Conservation (phyloP, 2,113 vertebrate species). For the Notarius lentiginosus region DNA sequence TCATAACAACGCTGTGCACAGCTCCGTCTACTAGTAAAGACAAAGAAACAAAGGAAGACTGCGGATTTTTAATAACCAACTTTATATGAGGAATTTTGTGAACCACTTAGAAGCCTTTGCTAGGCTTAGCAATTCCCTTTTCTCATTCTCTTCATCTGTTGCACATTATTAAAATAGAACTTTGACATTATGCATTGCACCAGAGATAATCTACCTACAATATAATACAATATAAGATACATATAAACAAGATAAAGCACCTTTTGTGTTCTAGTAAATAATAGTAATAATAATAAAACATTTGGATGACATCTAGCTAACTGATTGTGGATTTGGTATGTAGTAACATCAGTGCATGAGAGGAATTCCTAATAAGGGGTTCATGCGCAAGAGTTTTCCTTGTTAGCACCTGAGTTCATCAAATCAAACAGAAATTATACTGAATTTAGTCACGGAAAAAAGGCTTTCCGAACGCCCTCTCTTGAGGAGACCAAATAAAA, state of each 20-base stretch:
- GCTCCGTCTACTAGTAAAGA: slow-evolving; percentile 49
- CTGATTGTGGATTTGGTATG: slow-evolving; percentile 79
- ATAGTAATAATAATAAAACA: slow-evolving; percentile 76
- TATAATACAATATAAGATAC: slow-evolving; percentile 89
- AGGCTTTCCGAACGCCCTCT: slow-evolving; percentile 65
- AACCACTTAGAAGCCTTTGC: slow-evolving; percentile 80
- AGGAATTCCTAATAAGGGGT: slow-evolving; percentile 80
- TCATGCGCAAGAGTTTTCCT: slow-evolving; percentile 72
- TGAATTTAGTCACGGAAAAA: slow-evolving; percentile 55
- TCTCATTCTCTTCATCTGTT: slow-evolving; percentile 77
- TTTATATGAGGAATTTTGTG: slow-evolving; percentile 82
- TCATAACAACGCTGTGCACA: slow-evolving; percentile 4
- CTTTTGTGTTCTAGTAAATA: slow-evolving; percentile 76
- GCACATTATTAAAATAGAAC: slow-evolving; percentile 94
- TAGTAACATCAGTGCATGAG: slow-evolving; percentile 87
- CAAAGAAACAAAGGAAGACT: slow-evolving; percentile 63
- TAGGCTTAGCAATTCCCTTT: slow-evolving; percentile 74
- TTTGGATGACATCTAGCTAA: slow-evolving; percentile 78
- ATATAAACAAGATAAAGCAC: slow-evolving; percentile 88
- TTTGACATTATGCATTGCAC: slow-evolving; percentile 91
- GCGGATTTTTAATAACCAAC: slow-evolving; percentile 78
- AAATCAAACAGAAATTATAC: slow-evolving; percentile 57
- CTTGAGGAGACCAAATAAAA: slow-evolving; percentile 60
- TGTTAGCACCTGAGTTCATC: slow-evolving; percentile 85
- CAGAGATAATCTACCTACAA: slow-evolving; percentile 86